A percentile compares a stretch with the other conserved stretches of the same genome.
Evolutionary conservation across 2,113 vertebrate genomes (phyloP).

Genomic region (Alethe castanea): DNA sequence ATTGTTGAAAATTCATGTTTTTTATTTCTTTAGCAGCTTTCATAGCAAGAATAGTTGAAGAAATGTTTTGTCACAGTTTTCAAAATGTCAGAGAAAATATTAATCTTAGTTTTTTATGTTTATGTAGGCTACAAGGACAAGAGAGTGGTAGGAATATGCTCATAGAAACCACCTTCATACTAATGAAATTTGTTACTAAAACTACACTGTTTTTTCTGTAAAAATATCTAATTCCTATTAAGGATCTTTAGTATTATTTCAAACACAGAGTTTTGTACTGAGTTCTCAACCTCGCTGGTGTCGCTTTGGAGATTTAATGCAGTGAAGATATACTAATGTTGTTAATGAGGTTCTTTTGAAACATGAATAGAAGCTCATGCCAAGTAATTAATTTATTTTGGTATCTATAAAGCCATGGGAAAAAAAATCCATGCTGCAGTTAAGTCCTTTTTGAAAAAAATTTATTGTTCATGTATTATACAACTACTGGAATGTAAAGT

Average conservation of each 20-base stretch:
- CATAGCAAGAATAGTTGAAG: neutral
- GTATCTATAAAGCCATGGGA: neutral
- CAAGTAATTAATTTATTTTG: neutral
- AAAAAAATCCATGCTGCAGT: neutral
- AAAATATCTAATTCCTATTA: neutral
- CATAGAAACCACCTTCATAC: neutral
- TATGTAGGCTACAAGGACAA: neutral
- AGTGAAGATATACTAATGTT: neutral
- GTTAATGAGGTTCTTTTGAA: neutral
- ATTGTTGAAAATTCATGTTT: neutral
- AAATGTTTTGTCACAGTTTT: neutral
- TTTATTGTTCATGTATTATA: neutral
- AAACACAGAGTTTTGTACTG: neutral
- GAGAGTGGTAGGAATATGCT: neutral
- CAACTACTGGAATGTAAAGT: slow-evolving; percentile 18
- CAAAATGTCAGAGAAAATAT: neutral
- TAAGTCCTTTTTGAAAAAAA: neutral
- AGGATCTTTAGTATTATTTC: neutral
- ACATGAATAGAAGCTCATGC: neutral
- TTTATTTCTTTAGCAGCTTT: neutral
- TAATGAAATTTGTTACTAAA: neutral
- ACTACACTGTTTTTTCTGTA: neutral
- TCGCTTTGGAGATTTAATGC: neutral
- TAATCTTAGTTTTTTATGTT: neutral
- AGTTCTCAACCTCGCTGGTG: neutral